Conservation (phyloP, 2,113 vertebrate species). For the Brienomyrus longianalis region DNA sequence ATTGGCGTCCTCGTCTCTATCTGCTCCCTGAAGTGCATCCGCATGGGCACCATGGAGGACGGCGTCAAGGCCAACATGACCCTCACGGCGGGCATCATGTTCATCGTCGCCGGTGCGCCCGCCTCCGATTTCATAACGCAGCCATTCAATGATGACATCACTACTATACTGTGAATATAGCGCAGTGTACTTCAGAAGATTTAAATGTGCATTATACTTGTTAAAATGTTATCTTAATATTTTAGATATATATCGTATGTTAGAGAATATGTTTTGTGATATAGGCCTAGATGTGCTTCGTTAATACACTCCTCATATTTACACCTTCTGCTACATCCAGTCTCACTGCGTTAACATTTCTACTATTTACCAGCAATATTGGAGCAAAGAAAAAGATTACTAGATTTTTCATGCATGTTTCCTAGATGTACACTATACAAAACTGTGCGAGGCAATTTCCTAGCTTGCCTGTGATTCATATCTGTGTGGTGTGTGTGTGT, state of each 20-base stretch:
- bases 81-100: conserved; percentile 74
- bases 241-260: background rate
- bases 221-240: background rate
- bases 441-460: background rate
- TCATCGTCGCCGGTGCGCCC: conserved; percentile 68
- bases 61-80: conserved; percentile 82
- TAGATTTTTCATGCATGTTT: background rate
- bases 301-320: background rate
- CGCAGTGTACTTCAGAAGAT: background rate
- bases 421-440: background rate
- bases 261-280: background rate
- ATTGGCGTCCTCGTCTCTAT: conserved; percentile 70
- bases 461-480: background rate
- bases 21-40: conserved; percentile 80
- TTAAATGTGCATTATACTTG: background rate
- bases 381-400: background rate
- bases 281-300: background rate
- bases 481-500: background rate
- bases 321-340: background rate
- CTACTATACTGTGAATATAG: background rate
- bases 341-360: background rate
- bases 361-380: background rate
- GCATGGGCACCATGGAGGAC: conserved; percentile 79
- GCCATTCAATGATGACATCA: background rate
- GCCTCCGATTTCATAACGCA: background rate